Percentiles rank a stretch among this genome's conserved stretches.
phyloP scores from a whole-genome alignment of 2,797 vertebrate species.

The Onychomys arenicola region DNA sequence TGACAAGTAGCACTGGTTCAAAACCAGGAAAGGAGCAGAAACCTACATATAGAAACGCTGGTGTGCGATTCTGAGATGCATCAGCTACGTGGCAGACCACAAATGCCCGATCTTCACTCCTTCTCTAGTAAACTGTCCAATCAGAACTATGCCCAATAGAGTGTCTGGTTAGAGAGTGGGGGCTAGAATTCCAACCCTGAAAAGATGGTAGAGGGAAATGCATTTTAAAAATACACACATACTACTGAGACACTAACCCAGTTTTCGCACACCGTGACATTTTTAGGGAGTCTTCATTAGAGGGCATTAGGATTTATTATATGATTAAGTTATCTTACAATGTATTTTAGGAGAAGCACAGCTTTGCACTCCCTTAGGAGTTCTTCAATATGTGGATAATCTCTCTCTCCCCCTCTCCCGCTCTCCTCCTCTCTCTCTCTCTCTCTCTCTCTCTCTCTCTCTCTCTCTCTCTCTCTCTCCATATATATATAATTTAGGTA shows the following conservation, averaged over 20 bases:
- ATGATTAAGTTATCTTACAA: constrained; percentile 27
- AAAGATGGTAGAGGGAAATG: constrained; percentile 12
- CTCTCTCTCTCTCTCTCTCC: no score
- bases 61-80: constrained; percentile 56
- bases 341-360: not conserved
- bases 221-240: constrained; percentile 36
- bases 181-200: constrained; percentile 33
- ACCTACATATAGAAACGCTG: constrained; percentile 60
- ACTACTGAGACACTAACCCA: not conserved
- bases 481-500: no score
- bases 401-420: no score
- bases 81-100: constrained; percentile 46
- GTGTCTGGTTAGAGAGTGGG: not conserved
- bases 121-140: constrained; percentile 75
- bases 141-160: constrained; percentile 59
- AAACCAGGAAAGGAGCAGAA: constrained; percentile 68
- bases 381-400: no score
- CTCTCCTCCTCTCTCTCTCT: no score
- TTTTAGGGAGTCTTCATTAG: constrained; percentile 39
- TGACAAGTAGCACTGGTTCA: constrained; percentile 51
- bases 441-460: no score
- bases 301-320: constrained; percentile 29
- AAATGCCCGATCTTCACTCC: constrained; percentile 69
- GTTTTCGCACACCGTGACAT: not conserved
- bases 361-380: not conserved